phyloP scores from a whole-genome alignment of 2,113 vertebrate species.

The Oceanites oceanicus region DNA sequence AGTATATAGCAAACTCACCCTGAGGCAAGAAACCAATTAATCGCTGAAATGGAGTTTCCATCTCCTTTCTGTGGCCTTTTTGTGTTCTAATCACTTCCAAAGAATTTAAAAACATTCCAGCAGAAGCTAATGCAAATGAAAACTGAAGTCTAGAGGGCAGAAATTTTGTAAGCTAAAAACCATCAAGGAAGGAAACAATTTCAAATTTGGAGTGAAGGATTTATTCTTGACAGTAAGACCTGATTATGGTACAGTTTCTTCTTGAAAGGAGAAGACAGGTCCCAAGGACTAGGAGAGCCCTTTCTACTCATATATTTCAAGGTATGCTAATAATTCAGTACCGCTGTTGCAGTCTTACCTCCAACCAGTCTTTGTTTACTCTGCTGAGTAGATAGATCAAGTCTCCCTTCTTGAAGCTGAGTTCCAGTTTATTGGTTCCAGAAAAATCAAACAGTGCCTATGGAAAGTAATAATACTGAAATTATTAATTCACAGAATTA shows the following conservation, averaged over 20 bases:
- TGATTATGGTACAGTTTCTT: not conserved
- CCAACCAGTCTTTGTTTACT: conserved; percentile 94
- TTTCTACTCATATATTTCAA: not conserved
- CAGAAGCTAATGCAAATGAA: conserved; percentile 15
- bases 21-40: conserved; percentile 48
- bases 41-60: conserved; percentile 24
- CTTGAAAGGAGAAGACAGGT: not conserved
- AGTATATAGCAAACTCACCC: conserved; percentile 3
- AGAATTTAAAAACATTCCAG: conserved; percentile 7
- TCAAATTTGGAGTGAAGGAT: not conserved
- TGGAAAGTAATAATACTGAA: not conserved
- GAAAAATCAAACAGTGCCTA: conserved; percentile 93
- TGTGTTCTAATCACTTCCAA: conserved; percentile 23
- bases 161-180: conserved; percentile 7
- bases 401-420: conserved; percentile 89
- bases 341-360: conserved; percentile 76
- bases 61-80: conserved; percentile 29
- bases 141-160: conserved; percentile 7
- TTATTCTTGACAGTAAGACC: not conserved
- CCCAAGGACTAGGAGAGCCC: not conserved
- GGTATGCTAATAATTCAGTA: not conserved
- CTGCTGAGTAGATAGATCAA: conserved; percentile 92
- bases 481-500: not conserved
- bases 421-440: conserved; percentile 83
- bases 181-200: not conserved